phyloP scores from a whole-genome alignment of 2,797 vertebrate species.

The Platyrinchus mystaceus region DNA sequence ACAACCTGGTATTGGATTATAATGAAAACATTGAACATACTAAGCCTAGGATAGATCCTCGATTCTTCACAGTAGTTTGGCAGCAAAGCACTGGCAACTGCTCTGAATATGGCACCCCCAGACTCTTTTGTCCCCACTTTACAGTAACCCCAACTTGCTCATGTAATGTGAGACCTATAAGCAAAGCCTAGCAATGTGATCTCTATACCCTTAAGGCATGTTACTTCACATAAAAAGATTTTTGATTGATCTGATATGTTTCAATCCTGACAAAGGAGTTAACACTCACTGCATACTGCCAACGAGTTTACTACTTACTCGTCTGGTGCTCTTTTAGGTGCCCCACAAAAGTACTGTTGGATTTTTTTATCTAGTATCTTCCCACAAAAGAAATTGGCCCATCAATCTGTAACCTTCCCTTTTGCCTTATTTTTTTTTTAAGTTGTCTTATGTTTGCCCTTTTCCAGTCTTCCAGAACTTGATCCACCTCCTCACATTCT shows the following conservation, averaged over 20 bases:
- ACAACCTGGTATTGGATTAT: neutral
- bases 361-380: neutral
- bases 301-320: neutral
- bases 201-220: neutral
- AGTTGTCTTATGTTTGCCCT: neutral
- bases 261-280: slow-evolving; percentile 49
- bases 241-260: slow-evolving; percentile 35
- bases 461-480: neutral
- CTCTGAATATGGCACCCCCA: neutral
- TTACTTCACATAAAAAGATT: neutral
- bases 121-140: neutral
- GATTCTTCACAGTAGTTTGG: neutral
- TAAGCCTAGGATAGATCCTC: neutral
- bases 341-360: neutral
- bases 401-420: neutral
- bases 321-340: neutral
- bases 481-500: neutral
- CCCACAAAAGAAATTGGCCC: neutral
- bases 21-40: neutral
- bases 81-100: neutral
- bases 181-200: neutral
- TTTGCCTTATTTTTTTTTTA: neutral
- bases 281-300: neutral
- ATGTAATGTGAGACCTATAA: neutral
- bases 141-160: neutral